Percentiles rank a stretch among this genome's conserved stretches.
Evolutionary conservation across 2,888 invertebrate species (phyloP).

Genomic region (Geophilus truncorum): DNA sequence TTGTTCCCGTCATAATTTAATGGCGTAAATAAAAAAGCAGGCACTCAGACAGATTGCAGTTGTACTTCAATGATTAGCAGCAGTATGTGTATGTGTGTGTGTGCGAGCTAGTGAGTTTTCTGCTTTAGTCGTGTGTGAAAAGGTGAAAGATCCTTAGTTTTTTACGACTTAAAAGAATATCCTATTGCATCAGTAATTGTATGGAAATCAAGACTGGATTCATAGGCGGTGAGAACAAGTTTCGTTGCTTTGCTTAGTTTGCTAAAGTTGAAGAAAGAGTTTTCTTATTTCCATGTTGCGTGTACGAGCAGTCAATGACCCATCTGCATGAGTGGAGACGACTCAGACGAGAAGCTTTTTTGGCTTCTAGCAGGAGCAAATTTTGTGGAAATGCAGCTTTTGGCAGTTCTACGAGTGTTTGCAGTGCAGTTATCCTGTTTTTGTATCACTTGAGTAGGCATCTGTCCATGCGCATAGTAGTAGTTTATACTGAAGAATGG

Average conservation of each 20-base stretch:
- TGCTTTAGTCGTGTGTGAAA: neutral
- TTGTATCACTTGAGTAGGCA: neutral
- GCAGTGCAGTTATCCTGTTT: neutral
- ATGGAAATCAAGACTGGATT: constrained; percentile 12
- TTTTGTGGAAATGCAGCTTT: constrained; percentile 19
- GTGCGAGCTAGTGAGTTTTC: neutral
- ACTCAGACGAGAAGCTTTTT: neutral
- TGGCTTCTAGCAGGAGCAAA: constrained; percentile 18
- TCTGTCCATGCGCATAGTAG: neutral
- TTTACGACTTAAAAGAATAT: constrained; percentile 1
- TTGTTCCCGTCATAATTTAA: neutral
- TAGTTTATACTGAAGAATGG: neutral
- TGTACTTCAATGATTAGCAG: neutral
- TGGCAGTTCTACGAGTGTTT: constrained; percentile 24
- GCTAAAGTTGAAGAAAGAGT: neutral
- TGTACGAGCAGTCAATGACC: constrained; percentile 16
- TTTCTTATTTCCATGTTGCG: constrained; percentile 3
- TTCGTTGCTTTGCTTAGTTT: neutral
- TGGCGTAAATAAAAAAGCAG: neutral
- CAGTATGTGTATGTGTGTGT: too few species aligned
- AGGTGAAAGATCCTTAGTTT: neutral
- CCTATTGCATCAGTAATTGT: neutral
- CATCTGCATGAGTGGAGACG: constrained; percentile 27
- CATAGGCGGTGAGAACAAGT: neutral
- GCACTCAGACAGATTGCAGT: neutral